These are phyloP conservation scores for Dryobates pubescens DNA, from an alignment of 2,797 vertebrate genomes.

Conservation along the genomic window DNA sequence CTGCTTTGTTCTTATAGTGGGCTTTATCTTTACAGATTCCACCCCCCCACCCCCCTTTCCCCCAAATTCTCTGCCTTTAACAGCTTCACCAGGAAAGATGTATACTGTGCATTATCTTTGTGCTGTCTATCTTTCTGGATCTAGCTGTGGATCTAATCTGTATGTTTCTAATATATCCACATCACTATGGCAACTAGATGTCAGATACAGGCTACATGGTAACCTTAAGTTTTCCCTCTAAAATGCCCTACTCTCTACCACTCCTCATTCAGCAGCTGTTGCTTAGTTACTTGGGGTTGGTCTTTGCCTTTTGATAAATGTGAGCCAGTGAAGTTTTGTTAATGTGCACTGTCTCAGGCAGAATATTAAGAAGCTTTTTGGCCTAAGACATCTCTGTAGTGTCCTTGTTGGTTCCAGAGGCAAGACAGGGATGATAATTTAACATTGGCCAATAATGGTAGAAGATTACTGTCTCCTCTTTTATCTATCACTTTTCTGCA, in stretches of 20 bases:
- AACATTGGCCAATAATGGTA: neutral
- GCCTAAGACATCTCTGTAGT: neutral
- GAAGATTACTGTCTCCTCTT: neutral
- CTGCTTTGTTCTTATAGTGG: constrained; percentile 45
- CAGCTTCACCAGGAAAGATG: neutral
- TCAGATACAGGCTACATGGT: neutral
- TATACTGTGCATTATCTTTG: constrained; percentile 38
- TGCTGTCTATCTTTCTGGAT: neutral
- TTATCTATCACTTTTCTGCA: neutral
- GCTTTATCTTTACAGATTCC: neutral
- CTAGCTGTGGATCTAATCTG: neutral
- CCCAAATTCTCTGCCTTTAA: neutral
- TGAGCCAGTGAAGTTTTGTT: neutral
- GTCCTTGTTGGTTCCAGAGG: neutral
- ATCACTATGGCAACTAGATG: constrained; percentile 27
- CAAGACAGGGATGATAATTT: neutral
- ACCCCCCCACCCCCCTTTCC: too few species aligned
- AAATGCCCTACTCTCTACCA: neutral
- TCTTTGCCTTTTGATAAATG: neutral
- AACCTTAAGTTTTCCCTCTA: neutral
- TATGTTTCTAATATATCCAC: neutral
- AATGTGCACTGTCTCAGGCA: neutral
- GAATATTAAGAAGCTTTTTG: neutral
- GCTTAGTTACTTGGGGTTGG: neutral
- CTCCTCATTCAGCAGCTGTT: neutral